Conservation (phyloP, 2,888 invertebrate species). For the Polyploca ridens region DNA sequence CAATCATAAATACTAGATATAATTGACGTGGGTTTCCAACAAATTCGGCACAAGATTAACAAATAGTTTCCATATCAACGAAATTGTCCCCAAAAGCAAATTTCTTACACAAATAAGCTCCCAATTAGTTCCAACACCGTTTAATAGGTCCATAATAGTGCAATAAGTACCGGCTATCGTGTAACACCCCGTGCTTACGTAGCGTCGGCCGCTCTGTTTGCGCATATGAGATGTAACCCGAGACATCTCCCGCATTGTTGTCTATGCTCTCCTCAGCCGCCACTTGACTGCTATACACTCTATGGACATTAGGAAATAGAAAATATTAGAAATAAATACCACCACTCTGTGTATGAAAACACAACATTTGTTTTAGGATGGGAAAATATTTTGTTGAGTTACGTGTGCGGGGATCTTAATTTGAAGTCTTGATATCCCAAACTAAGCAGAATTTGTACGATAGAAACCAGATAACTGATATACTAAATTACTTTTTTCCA, state of each 20-base stretch:
- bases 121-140: not conserved
- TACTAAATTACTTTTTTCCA: no score
- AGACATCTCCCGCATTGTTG: constrained; percentile 63
- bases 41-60: no score
- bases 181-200: constrained; percentile 16
- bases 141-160: constrained; percentile 7
- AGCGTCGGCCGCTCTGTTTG: constrained; percentile 35
- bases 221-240: constrained; percentile 61
- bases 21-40: no score
- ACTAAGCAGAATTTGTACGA: no score
- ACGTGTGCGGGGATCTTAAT: constrained; percentile 13
- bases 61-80: no score
- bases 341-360: constrained; percentile 29
- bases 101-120: no score
- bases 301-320: constrained; percentile 35
- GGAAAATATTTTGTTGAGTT: constrained; percentile 33
- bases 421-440: no score
- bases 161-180: constrained; percentile 13
- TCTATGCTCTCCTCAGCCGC: constrained; percentile 57
- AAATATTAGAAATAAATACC: constrained; percentile 32
- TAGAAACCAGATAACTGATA: no score
- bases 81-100: no score
- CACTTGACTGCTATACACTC: constrained; percentile 34
- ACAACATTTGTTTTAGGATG: constrained; percentile 29
- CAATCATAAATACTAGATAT: no score